Evolutionary conservation across 2,797 vertebrate genomes (phyloP).

Genomic region (Coilia nasus): DNA sequence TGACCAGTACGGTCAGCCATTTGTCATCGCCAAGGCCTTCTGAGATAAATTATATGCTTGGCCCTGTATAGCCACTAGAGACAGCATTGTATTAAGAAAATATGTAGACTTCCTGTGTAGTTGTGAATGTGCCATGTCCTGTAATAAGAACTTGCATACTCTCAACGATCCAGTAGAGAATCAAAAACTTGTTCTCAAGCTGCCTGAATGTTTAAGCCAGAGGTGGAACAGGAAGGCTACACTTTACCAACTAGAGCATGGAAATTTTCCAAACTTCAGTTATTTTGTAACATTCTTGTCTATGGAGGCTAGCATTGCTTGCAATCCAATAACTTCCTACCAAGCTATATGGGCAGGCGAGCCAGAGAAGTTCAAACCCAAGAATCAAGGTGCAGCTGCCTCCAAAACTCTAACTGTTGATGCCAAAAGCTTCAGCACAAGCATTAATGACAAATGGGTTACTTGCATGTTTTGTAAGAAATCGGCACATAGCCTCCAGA

Average conservation of each 20-base stretch:
- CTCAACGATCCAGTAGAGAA: conserved; percentile 49
- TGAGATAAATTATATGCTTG: conserved; percentile 41
- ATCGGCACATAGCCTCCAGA: too few species aligned
- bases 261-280: neutral
- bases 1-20: conserved; percentile 27
- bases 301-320: too few species aligned
- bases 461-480: too few species aligned
- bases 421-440: too few species aligned
- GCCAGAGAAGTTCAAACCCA: too few species aligned
- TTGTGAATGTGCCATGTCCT: conserved; percentile 40
- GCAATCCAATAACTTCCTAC: too few species aligned
- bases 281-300: too few species aligned
- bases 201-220: neutral
- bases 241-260: neutral
- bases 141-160: conserved; percentile 37
- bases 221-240: too few species aligned
- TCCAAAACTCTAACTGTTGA: too few species aligned
- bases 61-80: conserved; percentile 35
- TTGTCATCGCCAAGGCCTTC: conserved; percentile 50
- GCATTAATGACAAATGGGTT: too few species aligned
- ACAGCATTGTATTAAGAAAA: conserved; percentile 21
- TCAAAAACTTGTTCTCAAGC: conserved; percentile 31
- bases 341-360: too few species aligned
- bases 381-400: too few species aligned
- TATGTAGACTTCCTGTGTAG: conserved; percentile 40